Evolutionary conservation across 2,888 invertebrate species (phyloP).

Genomic region (Epsilonema sp.): DNA sequence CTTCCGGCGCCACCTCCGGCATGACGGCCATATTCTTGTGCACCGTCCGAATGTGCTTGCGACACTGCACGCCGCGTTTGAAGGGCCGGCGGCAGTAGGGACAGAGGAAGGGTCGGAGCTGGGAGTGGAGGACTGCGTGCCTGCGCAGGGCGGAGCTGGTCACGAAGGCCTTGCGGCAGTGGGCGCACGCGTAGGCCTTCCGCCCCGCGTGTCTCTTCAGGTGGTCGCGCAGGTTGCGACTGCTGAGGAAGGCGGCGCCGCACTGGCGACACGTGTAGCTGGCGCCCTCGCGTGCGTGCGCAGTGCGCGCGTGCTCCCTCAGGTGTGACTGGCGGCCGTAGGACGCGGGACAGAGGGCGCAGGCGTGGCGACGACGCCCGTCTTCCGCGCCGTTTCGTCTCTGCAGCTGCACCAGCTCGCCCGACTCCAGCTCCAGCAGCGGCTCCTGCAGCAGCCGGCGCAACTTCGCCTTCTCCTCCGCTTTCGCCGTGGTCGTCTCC

Average conservation of each 20-base stretch:
- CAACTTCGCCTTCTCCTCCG: not conserved
- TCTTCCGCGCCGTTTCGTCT: no score
- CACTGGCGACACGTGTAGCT: slow-evolving; percentile 28
- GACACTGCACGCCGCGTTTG: slow-evolving; percentile 25
- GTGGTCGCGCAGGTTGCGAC: not conserved
- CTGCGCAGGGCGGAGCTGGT: slow-evolving; percentile 17
- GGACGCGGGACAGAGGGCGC: slow-evolving; percentile 27
- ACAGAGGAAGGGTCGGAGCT: slow-evolving; percentile 27
- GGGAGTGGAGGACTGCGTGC: slow-evolving; percentile 29
- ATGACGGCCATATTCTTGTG: no score
- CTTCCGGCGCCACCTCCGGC: no score
- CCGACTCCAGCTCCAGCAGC: not conserved
- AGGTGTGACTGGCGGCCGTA: no score
- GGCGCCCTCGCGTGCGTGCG: slow-evolving; percentile 31
- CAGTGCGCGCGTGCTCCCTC: no score
- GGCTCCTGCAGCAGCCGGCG: not conserved
- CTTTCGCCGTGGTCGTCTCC: not conserved
- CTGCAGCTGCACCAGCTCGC: not conserved
- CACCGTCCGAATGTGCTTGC: slow-evolving; percentile 8
- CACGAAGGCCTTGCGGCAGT: slow-evolving; percentile 17
- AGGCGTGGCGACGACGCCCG: no score
- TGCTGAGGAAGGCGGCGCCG: slow-evolving; percentile 11
- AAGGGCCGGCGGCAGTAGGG: slow-evolving; percentile 28
- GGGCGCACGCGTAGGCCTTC: slow-evolving; percentile 12
- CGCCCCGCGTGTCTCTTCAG: slow-evolving; percentile 29